Evolutionary conservation across 2,113 vertebrate species (phyloP), one percentile per base, ranked within the genome.

Genomic region (Pungitius pungitius): DNA sequence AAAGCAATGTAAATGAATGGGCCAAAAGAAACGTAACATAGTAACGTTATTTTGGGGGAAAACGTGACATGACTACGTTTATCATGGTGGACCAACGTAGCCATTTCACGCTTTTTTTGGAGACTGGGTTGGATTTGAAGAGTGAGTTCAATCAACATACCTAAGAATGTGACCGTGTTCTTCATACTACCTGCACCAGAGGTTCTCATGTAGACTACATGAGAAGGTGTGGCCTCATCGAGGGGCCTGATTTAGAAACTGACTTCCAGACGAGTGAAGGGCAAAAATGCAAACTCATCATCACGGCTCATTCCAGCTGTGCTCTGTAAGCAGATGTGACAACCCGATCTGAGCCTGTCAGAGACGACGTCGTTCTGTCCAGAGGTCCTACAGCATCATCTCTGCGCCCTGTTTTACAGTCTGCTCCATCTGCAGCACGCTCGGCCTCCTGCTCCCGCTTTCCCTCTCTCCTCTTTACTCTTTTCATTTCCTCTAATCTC

Each of bases 401-500:
- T 72, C 69, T 67, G 82, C 78, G 57, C 81, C 69, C 86, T 90
- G 57, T 87, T 87, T 88, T 78, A 89, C 81, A 90, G 90, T 90
- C 90, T 78, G 77, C 85, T 91, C 86, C 82, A 87, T 80, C 85
- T 85, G 81, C 77, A 69, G 70, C 79, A 85, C 35, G 72, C 75
- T 87, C 85, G 39, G 84, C 78, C 65, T 86, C 90, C 88, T 83
- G 77, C 90, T 89, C 88, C 89, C 90, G 87, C 88, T 87, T 70
- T 90, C 88, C 56, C 74, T 84, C 78, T 90, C 92, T 87, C 78
- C 73, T 89, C 86, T 91, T 88, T 92, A 86, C 81, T 85, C 75
- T 89, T 91, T 92, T 90, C 89, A 92, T 89, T 90, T 93, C 89
- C 92, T 88, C 88, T 84, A 90, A 86, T 91, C 81, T 90, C 80